These are phyloP conservation scores for Balaenoptera acutorostrata DNA, from an alignment of 2,113 vertebrate species.

Conservation along the genomic window DNA sequence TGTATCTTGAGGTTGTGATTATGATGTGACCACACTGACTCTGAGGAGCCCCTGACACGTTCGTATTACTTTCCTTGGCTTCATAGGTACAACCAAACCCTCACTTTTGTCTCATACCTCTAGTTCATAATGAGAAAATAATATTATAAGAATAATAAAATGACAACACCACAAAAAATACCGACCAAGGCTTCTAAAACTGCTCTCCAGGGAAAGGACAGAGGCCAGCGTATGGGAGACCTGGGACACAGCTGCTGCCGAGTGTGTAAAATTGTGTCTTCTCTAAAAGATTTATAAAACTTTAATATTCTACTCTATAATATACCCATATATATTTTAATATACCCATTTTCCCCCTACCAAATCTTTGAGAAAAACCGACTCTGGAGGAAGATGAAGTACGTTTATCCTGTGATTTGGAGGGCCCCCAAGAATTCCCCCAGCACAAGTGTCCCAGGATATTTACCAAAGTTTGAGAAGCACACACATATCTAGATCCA, in stretches of 20 bases:
- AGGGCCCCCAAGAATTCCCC: not conserved
- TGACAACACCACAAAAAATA: not conserved
- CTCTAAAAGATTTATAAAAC: not conserved
- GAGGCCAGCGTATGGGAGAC: not conserved
- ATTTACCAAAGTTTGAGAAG: not conserved
- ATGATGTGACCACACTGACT: rapidly evolving
- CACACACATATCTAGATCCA: not conserved
- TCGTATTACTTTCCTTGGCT: not conserved
- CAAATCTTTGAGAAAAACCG: not conserved
- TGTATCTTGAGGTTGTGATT: not conserved
- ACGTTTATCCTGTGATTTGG: not conserved
- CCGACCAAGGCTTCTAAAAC: not conserved
- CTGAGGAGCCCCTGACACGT: not conserved
- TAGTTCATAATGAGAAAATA: not conserved
- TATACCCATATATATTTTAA: not conserved
- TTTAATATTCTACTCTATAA: not conserved
- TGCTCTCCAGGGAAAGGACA: not conserved
- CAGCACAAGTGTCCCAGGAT: not conserved
- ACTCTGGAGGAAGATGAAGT: not conserved
- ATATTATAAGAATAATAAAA: not conserved
- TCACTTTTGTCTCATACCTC: not conserved
- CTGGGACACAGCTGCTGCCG: not conserved
- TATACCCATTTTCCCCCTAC: not conserved
- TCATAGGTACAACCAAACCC: not conserved
- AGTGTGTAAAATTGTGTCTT: not conserved